Evolutionary conservation across 2,888 invertebrate genomes (phyloP).

Genomic region (Molorchus minor): DNA sequence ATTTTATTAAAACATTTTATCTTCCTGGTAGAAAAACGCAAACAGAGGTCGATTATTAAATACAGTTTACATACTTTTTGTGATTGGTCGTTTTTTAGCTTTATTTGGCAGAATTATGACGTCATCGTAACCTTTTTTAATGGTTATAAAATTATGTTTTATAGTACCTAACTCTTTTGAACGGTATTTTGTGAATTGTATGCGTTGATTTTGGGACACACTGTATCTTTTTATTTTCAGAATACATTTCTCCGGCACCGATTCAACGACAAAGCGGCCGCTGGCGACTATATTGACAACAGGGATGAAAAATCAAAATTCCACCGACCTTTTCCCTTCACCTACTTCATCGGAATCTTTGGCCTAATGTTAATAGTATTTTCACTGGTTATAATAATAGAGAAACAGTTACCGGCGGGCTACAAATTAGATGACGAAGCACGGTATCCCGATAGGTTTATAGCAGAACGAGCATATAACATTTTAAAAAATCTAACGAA

Average conservation of each 20-base stretch:
- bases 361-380: constrained; percentile 66
- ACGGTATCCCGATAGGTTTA: constrained; percentile 64
- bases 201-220: too few species aligned
- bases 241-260: constrained; percentile 24
- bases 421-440: constrained; percentile 61
- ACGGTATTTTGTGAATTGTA: too few species aligned
- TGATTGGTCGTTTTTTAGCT: too few species aligned
- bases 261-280: constrained; percentile 28
- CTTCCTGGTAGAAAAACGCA: too few species aligned
- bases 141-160: too few species aligned
- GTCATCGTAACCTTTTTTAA: too few species aligned
- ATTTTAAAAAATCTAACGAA: constrained; percentile 71
- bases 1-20: too few species aligned
- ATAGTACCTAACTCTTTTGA: too few species aligned
- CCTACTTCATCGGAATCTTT: constrained; percentile 65
- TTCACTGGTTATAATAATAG: constrained; percentile 66
- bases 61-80: too few species aligned
- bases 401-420: constrained; percentile 70
- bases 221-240: constrained; percentile 7
- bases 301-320: constrained; percentile 48
- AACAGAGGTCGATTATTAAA: too few species aligned
- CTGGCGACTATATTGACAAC: constrained; percentile 29
- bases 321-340: constrained; percentile 61
- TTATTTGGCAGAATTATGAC: too few species aligned
- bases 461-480: constrained; percentile 72